phyloP scores from a whole-genome alignment of 2,113 vertebrate species.

The Clarias macrocephalus region DNA sequence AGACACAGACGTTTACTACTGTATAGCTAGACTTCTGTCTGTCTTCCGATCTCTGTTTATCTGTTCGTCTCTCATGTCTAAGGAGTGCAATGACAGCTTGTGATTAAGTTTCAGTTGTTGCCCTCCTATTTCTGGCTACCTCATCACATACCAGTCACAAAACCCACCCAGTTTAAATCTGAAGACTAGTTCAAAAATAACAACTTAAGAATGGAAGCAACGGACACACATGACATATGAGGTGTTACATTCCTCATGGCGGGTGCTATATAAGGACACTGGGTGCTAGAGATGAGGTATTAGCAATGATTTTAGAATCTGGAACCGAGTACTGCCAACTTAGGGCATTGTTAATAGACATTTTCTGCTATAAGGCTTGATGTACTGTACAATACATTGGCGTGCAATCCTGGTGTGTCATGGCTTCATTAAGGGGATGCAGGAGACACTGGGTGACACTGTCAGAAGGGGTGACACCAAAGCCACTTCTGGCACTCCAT shows the following conservation, averaged over 20 bases:
- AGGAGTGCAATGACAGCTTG: background rate
- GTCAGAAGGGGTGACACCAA: too few species aligned
- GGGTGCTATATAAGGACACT: background rate
- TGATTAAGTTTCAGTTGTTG: background rate
- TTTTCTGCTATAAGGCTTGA: background rate
- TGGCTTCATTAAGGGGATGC: too few species aligned
- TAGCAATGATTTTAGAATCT: constrained; percentile 40
- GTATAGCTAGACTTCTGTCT: background rate
- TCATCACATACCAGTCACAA: constrained; percentile 14
- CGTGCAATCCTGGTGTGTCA: too few species aligned
- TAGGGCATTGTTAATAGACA: background rate
- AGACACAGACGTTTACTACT: background rate
- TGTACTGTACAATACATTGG: background rate
- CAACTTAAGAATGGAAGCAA: background rate
- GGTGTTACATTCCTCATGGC: background rate
- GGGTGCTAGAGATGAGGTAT: constrained; percentile 34
- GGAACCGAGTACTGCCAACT: constrained; percentile 6
- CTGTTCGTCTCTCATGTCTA: constrained; percentile 12
- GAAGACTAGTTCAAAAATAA: constrained; percentile 31
- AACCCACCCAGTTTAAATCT: constrained; percentile 11
- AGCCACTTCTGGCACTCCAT: too few species aligned
- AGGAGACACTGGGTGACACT: too few species aligned
- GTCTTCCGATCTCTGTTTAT: background rate
- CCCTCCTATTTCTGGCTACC: constrained; percentile 1
- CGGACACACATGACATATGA: background rate